Percentiles rank a stretch among this genome's conserved stretches.
phyloP scores from a whole-genome alignment of 2,888 invertebrate species.

The Apodemia zela region DNA sequence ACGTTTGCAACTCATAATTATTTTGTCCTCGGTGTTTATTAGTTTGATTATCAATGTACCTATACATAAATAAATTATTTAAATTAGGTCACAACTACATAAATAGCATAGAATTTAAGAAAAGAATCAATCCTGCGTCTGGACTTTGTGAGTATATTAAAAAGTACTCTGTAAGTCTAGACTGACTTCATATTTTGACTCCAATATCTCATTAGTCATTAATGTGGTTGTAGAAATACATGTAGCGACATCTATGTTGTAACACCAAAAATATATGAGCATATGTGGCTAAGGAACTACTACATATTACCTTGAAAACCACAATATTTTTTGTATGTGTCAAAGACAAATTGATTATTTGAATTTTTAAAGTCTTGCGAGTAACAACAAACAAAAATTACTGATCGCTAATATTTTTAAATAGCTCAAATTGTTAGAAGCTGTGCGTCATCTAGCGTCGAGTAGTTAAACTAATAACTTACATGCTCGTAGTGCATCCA shows the following conservation, averaged over 20 bases:
- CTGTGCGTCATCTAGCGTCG: slow-evolving; percentile 50
- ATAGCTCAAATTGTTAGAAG: neutral
- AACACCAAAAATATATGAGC: neutral
- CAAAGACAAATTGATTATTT: neutral
- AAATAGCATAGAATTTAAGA: neutral
- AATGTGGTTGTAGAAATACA: neutral
- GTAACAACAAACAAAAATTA: too few species aligned
- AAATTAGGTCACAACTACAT: slow-evolving; percentile 4
- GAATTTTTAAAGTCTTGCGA: neutral
- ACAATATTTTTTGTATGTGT: neutral
- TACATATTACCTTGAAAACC: neutral
- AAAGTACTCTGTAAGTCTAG: too few species aligned
- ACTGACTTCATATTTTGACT: too few species aligned
- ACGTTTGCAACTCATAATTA: slow-evolving; percentile 28
- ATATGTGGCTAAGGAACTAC: neutral
- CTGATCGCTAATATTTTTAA: too few species aligned
- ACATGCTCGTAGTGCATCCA: slow-evolving; percentile 74
- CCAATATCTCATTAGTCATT: too few species aligned
- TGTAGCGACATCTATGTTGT: slow-evolving; percentile 15
- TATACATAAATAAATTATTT: slow-evolving; percentile 3
- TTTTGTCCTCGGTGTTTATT: slow-evolving; percentile 18
- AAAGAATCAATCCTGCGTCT: neutral
- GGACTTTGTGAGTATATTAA: neutral
- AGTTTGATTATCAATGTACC: neutral
- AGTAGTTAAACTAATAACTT: slow-evolving; percentile 59